These are phyloP conservation scores for Pycnomerus fuliginosus DNA, from an alignment of 2,888 invertebrate genomes.

Conservation along the genomic window DNA sequence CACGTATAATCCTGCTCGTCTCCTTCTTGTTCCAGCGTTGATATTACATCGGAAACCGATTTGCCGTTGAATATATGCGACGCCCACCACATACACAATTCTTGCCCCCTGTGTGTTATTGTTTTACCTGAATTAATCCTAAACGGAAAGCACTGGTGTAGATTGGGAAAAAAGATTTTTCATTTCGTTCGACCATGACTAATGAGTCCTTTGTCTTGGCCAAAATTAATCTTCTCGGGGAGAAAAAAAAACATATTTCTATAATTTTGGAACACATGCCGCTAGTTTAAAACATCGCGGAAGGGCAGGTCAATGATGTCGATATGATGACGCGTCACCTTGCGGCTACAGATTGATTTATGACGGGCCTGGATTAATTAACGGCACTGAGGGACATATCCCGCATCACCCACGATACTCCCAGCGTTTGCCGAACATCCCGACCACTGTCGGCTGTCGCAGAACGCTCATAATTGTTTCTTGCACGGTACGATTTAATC, in stretches of 20 bases:
- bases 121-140: too few relatives aligned
- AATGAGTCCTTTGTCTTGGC: slow-evolving; percentile 33
- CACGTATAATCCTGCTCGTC: slow-evolving; percentile 29
- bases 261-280: slow-evolving; percentile 37
- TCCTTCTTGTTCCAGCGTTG: slow-evolving; percentile 33
- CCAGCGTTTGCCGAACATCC: slow-evolving; percentile 32
- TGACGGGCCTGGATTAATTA: slow-evolving; percentile 51
- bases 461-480: slow-evolving; percentile 48
- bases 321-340: slow-evolving; percentile 55
- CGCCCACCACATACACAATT: too few relatives aligned
- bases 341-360: slow-evolving; percentile 54
- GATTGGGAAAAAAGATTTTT: neutral
- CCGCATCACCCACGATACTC: slow-evolving; percentile 36
- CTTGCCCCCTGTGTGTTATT: too few relatives aligned
- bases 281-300: slow-evolving; percentile 40
- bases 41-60: slow-evolving; percentile 31
- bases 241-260: slow-evolving; percentile 27
- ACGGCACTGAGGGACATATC: slow-evolving; percentile 47
- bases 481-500: slow-evolving; percentile 45
- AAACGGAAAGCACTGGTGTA: too few relatives aligned
- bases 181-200: slow-evolving; percentile 25
- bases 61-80: slow-evolving; percentile 17
- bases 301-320: slow-evolving; percentile 53
- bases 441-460: slow-evolving; percentile 43
- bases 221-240: slow-evolving; percentile 28